Base-by-base conservation (phyloP, 2,797 vertebrate species). In the Hydrocynus forskahlii region DNA sequence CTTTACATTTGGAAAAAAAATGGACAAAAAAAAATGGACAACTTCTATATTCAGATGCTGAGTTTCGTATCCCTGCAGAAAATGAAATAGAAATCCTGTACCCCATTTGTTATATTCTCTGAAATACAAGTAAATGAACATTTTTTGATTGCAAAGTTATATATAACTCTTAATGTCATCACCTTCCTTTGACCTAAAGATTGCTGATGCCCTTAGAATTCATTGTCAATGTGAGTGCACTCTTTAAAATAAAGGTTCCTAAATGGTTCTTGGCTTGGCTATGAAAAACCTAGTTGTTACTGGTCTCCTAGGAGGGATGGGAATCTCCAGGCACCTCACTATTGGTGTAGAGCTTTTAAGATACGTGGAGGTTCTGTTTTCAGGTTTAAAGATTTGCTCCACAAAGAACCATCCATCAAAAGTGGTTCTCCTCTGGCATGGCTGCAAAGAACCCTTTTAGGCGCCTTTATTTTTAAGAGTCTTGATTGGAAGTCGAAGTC, bases 401-500 rank as follows among this genome's bases (percentile, higher is more conserved):
- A 29, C 29, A 29, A 35, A 16, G 25, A 35, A 29, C 25, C 62
- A 14, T 35, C 62, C 62, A 63, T 12, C 17, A 17, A 29, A 63
- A 14, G 25, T 14, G 54, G 54, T 23, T 21, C n/a, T 23, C 12
- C 57, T 63, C 4, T 29, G 23, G 12, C 60, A 2, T 29, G 3
- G 4, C 60, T 21, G 21, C 25, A 63, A 4, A 29, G 17, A 35
- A 25, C 62, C 25, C 25, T 7, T 35, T 35, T 17, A 14, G 12
- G 7, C 1, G 25, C 29, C 29, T 63, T 63, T 29, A 29, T 63
- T 63, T 35, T 35, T 13, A 62, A 35, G 62, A 35, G 82, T 86
- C 83, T 80, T 17, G 57, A 67, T 97, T 96, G 89, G 94, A 84
- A 17, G 60, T 55, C 19, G 50, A 38, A 10, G 10, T 82, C 70